Evolutionary conservation across 92 coral and sea anemone genomes (phyloP), one percentile per base, ranked within the genome.

Genomic region (Porites lobata): DNA sequence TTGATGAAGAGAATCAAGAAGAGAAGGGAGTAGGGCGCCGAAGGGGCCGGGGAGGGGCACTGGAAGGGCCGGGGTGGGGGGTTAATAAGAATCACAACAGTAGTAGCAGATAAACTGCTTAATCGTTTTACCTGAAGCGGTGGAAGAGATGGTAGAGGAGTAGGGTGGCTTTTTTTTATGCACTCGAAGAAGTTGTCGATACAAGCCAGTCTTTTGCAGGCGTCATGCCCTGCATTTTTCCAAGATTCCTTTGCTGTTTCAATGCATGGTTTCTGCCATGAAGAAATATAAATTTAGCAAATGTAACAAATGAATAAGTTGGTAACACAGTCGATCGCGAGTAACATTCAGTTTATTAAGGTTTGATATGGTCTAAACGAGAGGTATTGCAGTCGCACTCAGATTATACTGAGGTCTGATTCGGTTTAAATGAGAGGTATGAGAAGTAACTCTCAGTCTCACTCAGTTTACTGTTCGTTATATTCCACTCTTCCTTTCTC

Each of bases 141-240:
- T 22, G 87, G 15, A 19, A 83, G 72, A 4, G 29, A 1, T 2
- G 72, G 79, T 0, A 83, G 47, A 61, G 61, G 72, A 10, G 43
- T 50, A 24, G 87, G 79, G 19, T 21, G 21, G 22, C 3, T 7
- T 1, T 13, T 15, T 5, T 5, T 7, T 3, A 17, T 2, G 63
- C 87, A 83, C 19, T 72, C 10, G 15, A 24, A 9, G 68, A 83
- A 72, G 8, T 50, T 47, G 14, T 74, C 77, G 22, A 83, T 72
- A 18, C 87, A 83, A 14, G 72, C 72, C 15, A 83, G 70, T 62
- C 50, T 61, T 22, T 73, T 59, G 65, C 87, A 83, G 7, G 52
- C 50, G 12, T 83, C 50, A 6, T 72, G 71, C 6, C 79, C 80
- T 0, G 87, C 72, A 0, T 10, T 7, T 4, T 9, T 20, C 80